These are phyloP conservation scores for Dromius quadrimaculatus DNA, from an alignment of 2,888 invertebrate genomes.

Conservation along the genomic window DNA sequence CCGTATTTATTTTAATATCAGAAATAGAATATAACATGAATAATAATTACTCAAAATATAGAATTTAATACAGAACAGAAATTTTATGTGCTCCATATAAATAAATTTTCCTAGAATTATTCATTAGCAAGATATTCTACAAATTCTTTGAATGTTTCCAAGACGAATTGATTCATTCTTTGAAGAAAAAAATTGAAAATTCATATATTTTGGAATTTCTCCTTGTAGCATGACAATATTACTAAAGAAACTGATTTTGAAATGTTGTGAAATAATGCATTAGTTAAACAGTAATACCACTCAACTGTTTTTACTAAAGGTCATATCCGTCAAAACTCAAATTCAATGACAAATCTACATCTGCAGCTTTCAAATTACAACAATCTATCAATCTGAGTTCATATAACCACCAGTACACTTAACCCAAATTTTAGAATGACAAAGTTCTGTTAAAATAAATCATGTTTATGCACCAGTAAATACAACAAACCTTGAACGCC, in stretches of 20 bases:
- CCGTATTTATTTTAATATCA: no score
- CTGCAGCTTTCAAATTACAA: slow-evolving; percentile 10
- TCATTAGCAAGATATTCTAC: slow-evolving; percentile 44
- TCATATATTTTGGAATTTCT: no score
- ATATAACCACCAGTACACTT: slow-evolving; percentile 39
- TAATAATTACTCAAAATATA: no score
- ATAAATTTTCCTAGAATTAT: slow-evolving; percentile 8
- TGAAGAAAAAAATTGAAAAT: no score
- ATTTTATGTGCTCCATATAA: no score
- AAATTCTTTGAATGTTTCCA: no score
- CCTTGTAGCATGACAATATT: background rate
- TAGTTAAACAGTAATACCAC: slow-evolving; percentile 7
- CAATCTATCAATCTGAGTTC: slow-evolving; percentile 33
- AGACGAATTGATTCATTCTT: no score
- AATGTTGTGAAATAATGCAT: slow-evolving; percentile 24
- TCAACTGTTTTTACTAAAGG: slow-evolving; percentile 34
- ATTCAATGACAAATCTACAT: slow-evolving; percentile 31
- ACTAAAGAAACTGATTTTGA: background rate
- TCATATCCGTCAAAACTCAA: slow-evolving; percentile 19
- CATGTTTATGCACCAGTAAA: slow-evolving; percentile 26
- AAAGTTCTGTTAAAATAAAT: slow-evolving; percentile 42
- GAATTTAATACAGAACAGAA: no score
- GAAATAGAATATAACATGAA: no score
- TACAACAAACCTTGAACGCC: slow-evolving; percentile 39
- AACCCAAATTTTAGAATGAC: slow-evolving; percentile 42